Base-by-base conservation (phyloP, 2,888 invertebrate species). In the Uloborus plumipes region DNA sequence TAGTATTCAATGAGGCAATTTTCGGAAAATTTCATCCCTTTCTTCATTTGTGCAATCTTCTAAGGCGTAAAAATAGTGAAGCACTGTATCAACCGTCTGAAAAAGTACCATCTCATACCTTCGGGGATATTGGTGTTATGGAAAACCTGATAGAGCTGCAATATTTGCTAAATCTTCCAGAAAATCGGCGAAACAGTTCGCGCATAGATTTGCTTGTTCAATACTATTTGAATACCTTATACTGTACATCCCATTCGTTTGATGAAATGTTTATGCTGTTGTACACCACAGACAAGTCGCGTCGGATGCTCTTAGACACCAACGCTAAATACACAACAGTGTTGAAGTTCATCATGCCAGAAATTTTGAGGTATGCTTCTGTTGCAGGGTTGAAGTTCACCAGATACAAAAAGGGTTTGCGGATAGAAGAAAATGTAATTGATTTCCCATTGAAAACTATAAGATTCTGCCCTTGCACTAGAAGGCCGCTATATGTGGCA, bases 401-500 rank as follows among this genome's bases (percentile, higher is more conserved):
- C 4, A 50, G 39, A 15, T 20, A 50, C 2, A 66, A 53, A 6
- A 58, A 65, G 16, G 64, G 50, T 9, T 39, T 39, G 14, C 71
- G 22, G 6, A 15, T 7, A 14, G 51, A 65, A 14, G 81, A 82
- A 62, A 66, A 53, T 15, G 18, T 77, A 0, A 26, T 77, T 9
- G 83, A 83, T 47, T 83, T 64, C 18, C 83, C 83, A 26, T 20
- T 83, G n/a, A 83, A 77, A 16, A 69, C 83, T 0, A 77, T 83
- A 15, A 72, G 83, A 49, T 64, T 83, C 4, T 83, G 83, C 26
- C 77, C 73, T 14, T 83, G 83, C 26, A 77, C 77, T 20, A 69
- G 66, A n/a, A 61, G 83, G 18, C 83, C 83, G 15, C n/a, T 83
- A 13, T 83, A 83, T 49, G 83, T 83, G 0, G 77, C 77, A 11